Conservation (phyloP, 2,888 invertebrate genomes). For the Tetragonisca angustula region DNA sequence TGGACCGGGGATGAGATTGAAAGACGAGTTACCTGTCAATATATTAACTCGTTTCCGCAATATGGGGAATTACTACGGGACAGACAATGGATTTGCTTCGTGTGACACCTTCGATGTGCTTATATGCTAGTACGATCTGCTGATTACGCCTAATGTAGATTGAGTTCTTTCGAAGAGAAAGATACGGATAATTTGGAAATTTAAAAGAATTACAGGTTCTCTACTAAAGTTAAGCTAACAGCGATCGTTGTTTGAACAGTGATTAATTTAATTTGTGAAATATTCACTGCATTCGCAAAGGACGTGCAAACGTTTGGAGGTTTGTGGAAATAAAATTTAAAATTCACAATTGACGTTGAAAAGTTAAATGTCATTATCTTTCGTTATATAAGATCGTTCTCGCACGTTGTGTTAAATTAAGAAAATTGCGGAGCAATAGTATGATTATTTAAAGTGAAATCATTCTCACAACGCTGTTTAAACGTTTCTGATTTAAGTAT, state of each 20-base stretch:
- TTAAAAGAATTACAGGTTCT: not conserved
- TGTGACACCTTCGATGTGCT: conserved; percentile 26
- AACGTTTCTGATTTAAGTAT: conserved; percentile 9
- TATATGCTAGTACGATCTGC: conserved; percentile 2
- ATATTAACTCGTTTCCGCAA: conserved; percentile 70
- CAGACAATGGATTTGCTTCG: conserved; percentile 57
- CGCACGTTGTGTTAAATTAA: not conserved
- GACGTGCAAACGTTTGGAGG: too few relatives aligned
- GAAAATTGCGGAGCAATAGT: not conserved
- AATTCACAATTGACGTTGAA: not conserved
- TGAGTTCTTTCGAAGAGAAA: not conserved
- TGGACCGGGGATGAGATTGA: conserved; percentile 62
- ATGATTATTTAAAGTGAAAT: conserved; percentile 3
- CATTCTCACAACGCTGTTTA: not conserved
- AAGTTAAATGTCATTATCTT: not conserved
- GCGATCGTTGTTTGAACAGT: too few relatives aligned
- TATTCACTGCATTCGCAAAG: not conserved
- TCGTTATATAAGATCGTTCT: not conserved
- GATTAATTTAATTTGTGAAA: not conserved
- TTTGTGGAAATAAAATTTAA: not conserved
- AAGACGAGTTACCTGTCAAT: conserved; percentile 73
- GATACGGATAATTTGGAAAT: not conserved
- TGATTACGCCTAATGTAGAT: conserved; percentile 8
- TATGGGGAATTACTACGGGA: conserved; percentile 62
- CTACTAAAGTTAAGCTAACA: not conserved